Evolutionary conservation across 2,113 vertebrate species (phyloP), one percentile per base, ranked within the genome.

Genomic region (Corynorhinus townsendii): DNA sequence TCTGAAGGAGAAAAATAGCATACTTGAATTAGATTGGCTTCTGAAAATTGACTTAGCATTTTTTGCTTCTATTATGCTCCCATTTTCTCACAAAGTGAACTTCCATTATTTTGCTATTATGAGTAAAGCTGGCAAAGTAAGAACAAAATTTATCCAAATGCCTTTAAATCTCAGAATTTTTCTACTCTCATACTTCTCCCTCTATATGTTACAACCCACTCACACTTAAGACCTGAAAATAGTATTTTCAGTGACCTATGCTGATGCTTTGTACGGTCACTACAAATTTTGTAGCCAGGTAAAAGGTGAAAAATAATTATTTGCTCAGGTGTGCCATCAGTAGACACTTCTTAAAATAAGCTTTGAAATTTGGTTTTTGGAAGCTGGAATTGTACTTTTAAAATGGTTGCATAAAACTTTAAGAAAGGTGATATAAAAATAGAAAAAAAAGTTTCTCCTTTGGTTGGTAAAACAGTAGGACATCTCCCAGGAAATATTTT

Each of bases 21-120:
- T 82, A 82, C 93, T 33, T 49, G 33, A 93, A 86, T 86, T 88
- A 75, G 22, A 69, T 3, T 89, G 66, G 38, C 15, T 69, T 10
- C n/a, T 88, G 26, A 95, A 89, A 86, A 88, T 17, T n/a, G 71
- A 82, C 59, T 33, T 72, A 76, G 52, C 4, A 62, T 56, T 64
- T 93, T 93, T 76, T 68, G 45, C 33, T 85, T 88, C 40, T 82
- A 19, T 72, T 88, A 73, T 62, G 79, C 26, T 68, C 87, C 19
- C 38, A 84, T 71, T 16, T 91, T 93, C 45, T 75, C 22, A 69
- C 22, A 62, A 76, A 91, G 30, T 3, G 22, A 88, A 93, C 77
- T 89, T 83, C 47, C 49, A 47, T 86, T 56, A 77, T 73, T 97
- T 85, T 81, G 52, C n/a, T 89, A 35, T 89, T 81, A 83, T 40